A percentile compares a stretch with the other conserved stretches of the same genome.
These are phyloP conservation scores for Lagopus leucura DNA, from an alignment of 2,113 vertebrate genomes.

Conservation along the genomic window DNA sequence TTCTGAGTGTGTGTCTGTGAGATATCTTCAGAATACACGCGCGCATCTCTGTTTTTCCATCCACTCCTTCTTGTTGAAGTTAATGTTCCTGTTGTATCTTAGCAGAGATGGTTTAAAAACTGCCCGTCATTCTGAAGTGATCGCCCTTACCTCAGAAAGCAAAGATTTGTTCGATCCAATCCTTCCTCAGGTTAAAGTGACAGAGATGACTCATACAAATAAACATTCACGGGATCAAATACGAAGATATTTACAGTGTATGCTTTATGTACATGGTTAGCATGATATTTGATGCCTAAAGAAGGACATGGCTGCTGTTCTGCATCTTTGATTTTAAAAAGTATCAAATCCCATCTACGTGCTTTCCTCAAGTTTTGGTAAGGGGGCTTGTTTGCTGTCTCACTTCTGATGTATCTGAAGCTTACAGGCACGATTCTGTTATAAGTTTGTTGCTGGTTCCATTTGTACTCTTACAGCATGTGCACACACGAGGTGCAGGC, in stretches of 20 bases:
- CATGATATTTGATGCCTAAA: not conserved
- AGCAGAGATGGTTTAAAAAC: not conserved
- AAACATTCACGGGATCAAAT: conserved; percentile 43
- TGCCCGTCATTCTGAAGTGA: not conserved
- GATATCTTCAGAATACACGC: not conserved
- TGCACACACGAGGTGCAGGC: not conserved
- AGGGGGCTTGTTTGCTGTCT: not conserved
- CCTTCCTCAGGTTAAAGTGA: conserved; percentile 40
- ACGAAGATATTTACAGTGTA: conserved; percentile 47
- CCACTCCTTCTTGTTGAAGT: not conserved
- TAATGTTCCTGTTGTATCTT: not conserved
- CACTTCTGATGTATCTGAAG: not conserved
- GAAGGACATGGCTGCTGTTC: not conserved
- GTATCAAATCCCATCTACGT: not conserved
- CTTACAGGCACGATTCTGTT: not conserved
- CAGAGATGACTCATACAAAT: conserved; percentile 35
- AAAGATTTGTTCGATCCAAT: not conserved
- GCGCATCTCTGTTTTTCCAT: not conserved
- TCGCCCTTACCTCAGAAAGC: conserved; percentile 8
- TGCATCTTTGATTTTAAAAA: not conserved
- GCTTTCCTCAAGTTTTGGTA: not conserved
- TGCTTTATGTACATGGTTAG: not conserved
- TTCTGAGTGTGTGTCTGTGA: not conserved
- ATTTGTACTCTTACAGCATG: not conserved
- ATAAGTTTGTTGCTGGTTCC: not conserved